A percentile compares a stretch with the other conserved stretches of the same genome.
Conservation (phyloP, 1,140 invertebrate species). For the Procambarus virginalis region DNA sequence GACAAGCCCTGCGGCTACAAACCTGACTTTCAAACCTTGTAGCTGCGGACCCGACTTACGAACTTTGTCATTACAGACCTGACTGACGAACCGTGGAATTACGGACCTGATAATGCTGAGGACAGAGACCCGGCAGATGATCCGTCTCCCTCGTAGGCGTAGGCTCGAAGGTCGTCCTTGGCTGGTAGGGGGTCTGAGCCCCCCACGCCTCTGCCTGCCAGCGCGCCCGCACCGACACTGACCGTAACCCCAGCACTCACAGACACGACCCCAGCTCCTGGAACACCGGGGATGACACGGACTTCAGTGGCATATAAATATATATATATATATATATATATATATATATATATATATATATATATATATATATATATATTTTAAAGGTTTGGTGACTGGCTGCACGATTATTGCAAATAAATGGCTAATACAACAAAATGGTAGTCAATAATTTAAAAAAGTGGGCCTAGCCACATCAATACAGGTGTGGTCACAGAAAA, state of each 20-base stretch:
- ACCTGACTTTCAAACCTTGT: background rate
- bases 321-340: background rate
- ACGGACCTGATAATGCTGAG: constrained; percentile 23
- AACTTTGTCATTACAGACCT: background rate
- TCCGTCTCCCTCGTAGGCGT: constrained; percentile 26
- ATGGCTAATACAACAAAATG: no score
- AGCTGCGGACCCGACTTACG: no score
- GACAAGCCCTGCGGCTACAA: background rate
- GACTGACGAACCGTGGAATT: background rate
- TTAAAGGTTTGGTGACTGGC: no score
- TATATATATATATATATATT: no score
- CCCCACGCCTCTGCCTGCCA: background rate
- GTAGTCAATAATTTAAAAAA: no score
- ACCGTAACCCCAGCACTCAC: background rate
- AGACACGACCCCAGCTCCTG: background rate
- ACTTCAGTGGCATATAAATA: no score
- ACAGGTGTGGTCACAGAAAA: no score
- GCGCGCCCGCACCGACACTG: background rate
- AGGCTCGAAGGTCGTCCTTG: constrained; percentile 24
- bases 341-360: no score
- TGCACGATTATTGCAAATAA: no score
- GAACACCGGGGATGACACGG: background rate
- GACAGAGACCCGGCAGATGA: constrained; percentile 21
- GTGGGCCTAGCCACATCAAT: no score
- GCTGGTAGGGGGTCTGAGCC: background rate